Conservation (phyloP, 2,797 vertebrate species). For the Malurus leucopterus region DNA sequence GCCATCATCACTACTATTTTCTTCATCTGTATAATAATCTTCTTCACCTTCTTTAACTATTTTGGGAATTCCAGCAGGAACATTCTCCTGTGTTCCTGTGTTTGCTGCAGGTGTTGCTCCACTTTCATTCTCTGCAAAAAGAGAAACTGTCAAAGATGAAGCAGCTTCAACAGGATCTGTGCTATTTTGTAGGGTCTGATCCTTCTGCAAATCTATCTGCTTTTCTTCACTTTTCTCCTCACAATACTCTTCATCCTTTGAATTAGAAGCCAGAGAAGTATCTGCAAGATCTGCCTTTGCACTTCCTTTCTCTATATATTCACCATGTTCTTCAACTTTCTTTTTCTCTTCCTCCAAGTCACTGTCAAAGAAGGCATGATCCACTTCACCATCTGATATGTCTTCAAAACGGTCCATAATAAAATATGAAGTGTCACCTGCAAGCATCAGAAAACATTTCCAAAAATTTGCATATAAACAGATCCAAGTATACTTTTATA, state of each 20-base stretch:
- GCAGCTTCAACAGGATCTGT: neutral
- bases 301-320: slow-evolving; percentile 21
- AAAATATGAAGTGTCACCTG: neutral
- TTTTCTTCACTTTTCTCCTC: slow-evolving; percentile 52
- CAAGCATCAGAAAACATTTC: slow-evolving; percentile 22
- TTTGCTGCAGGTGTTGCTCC: neutral
- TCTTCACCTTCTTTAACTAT: slow-evolving; percentile 68
- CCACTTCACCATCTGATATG: slow-evolving; percentile 85
- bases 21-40: slow-evolving; percentile 73
- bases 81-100: slow-evolving; percentile 45
- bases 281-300: neutral
- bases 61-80: slow-evolving; percentile 58
- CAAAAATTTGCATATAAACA: neutral
- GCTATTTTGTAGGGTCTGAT: neutral
- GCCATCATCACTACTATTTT: slow-evolving; percentile 76
- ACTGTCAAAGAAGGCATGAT: slow-evolving; percentile 95
- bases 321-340: slow-evolving; percentile 44
- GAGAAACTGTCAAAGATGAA: neutral
- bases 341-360: slow-evolving; percentile 76
- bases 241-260: neutral
- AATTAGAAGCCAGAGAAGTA: neutral
- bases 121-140: slow-evolving; percentile 27
- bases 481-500: neutral
- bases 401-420: slow-evolving; percentile 84
- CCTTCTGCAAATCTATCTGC: neutral